Evolutionary conservation across 2,888 invertebrate genomes (phyloP).

Genomic region (Hemicrepidius hirtus): DNA sequence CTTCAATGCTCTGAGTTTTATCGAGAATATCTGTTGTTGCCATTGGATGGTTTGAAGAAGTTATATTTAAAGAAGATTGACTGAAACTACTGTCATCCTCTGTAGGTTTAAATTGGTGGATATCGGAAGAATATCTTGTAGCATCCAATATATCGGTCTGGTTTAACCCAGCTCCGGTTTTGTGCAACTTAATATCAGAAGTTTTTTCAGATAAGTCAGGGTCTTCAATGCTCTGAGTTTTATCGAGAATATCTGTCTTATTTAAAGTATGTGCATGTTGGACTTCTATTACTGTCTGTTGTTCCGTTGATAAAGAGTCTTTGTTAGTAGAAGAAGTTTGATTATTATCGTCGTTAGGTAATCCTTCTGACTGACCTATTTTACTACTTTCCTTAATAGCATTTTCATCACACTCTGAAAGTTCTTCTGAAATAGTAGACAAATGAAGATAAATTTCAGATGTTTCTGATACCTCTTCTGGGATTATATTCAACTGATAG

Average conservation of each 20-base stretch:
- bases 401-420: background rate
- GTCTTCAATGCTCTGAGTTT: background rate
- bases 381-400: background rate
- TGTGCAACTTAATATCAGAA: background rate
- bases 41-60: background rate
- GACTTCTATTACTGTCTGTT: background rate
- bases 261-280: background rate
- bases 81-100: background rate
- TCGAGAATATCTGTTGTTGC: conserved; percentile 2
- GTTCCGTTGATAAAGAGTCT: too few relatives aligned
- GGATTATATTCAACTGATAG: background rate
- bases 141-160: too few relatives aligned
- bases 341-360: too few relatives aligned
- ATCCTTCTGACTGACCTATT: background rate
- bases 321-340: too few relatives aligned
- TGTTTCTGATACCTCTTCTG: conserved; percentile 18
- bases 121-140: background rate
- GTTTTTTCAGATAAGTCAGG: background rate
- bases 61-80: background rate
- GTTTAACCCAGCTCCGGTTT: background rate
- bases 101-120: background rate
- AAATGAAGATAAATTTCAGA: background rate
- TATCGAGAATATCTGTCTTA: background rate
- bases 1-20: background rate
- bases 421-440: background rate